Evolutionary conservation across 1,140 invertebrate species (phyloP), one percentile per base, ranked within the genome.

Genomic region (Nasonia giraulti): DNA sequence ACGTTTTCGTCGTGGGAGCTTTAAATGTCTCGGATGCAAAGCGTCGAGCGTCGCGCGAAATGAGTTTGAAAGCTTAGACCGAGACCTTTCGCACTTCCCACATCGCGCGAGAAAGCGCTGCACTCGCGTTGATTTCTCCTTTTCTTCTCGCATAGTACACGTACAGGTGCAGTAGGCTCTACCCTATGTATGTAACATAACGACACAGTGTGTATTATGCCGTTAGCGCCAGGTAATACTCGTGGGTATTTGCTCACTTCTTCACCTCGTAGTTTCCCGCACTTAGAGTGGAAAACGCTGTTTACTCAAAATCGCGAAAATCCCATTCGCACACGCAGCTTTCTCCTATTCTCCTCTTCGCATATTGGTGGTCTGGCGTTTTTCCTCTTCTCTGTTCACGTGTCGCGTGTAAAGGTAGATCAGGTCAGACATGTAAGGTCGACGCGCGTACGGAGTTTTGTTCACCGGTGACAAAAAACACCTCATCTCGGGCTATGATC

Each of bases 1-100:
- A 66, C 50, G 77, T 79, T 62, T 62, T 62, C 55, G 17, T 6
- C 50, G 17, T n/a, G 40, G 40, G 40, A 44, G 40, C 10, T 44
- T 44, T 44, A 44, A 20, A 66, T 17, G 14, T 78, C 33, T 79
- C 77, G 33, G 33, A 66, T 79, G 6, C 40, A 66, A 31, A 78
- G 20, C 55, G 31, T 33, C 2, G 17, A 3, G 37, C 14, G 10
- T 33, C 40, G 31, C n/a, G 77, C 62, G 37, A 80, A 78, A 80
- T 80, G 31, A 68, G 62, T 40, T 80, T 80, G 55, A 80, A 80
- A 80, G 40, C 17, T 3, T 40, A 66, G 17, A 8, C 20, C 62
- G 37, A 69, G 37, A 68, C 33, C 37, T 80, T 62, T 23, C 27
- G 75, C 40, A 68, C 66, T 80, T 80, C 78, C 78, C 78, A 80